A percentile compares a stretch with the other conserved stretches of the same genome.
These are phyloP conservation scores for Penaeus chinensis DNA, from an alignment of 1,140 invertebrate species.

Conservation along the genomic window DNA sequence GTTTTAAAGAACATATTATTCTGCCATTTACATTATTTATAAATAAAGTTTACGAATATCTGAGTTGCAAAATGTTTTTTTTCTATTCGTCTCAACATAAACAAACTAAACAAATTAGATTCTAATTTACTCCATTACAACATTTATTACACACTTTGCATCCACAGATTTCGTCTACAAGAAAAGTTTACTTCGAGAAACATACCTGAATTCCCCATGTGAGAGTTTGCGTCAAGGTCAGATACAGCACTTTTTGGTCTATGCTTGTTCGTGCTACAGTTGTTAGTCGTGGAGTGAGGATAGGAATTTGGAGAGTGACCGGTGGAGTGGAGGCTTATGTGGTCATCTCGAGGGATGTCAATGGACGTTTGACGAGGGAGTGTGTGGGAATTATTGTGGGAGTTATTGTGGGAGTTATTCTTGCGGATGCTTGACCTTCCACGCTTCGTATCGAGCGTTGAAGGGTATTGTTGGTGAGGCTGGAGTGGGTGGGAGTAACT, in stretches of 20 bases:
- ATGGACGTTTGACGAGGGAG: conserved; percentile 48
- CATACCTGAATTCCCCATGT: conserved; percentile 57
- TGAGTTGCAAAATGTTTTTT: conserved; percentile 33
- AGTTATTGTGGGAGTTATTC: conserved; percentile 11
- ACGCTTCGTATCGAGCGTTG: conserved; percentile 35
- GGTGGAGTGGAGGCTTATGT: background rate
- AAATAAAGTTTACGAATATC: background rate
- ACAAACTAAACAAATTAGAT: background rate
- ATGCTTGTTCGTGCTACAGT: conserved; percentile 43
- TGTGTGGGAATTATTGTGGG: conserved; percentile 38
- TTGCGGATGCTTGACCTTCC: conserved; percentile 20
- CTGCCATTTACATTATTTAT: background rate
- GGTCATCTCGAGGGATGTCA: conserved; percentile 26
- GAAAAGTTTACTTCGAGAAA: conserved; percentile 3
- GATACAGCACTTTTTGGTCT: conserved; percentile 43
- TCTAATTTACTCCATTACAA: background rate
- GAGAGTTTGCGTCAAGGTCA: conserved; percentile 50
- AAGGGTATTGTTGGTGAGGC: conserved; percentile 49
- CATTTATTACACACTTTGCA: conserved; percentile 33
- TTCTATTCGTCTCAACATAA: no score
- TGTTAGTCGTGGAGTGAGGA: conserved; percentile 32
- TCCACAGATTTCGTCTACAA: background rate
- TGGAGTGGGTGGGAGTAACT: conserved; percentile 45
- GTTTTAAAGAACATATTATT: background rate
- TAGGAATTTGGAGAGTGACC: conserved; percentile 36